Conservation (phyloP, 2,888 invertebrate species). For the Caenorhabditis zanzibari region DNA sequence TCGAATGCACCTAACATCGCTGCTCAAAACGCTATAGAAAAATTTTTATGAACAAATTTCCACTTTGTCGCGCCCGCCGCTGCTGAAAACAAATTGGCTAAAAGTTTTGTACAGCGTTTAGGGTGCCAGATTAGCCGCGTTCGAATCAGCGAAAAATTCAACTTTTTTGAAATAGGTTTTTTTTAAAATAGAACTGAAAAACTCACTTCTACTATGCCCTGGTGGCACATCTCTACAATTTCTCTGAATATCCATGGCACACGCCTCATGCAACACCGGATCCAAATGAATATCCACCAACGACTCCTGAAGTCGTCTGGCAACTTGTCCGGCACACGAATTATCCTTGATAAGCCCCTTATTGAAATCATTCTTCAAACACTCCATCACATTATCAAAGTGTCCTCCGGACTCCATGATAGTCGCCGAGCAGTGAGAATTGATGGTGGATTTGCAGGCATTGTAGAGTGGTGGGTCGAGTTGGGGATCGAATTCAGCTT, state of each 20-base stretch:
- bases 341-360: constrained; percentile 89
- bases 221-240: constrained; percentile 87
- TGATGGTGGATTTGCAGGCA: constrained; percentile 87
- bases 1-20: too few relatives aligned
- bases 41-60: too few relatives aligned
- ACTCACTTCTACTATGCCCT: constrained; percentile 90
- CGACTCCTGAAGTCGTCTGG: constrained; percentile 90
- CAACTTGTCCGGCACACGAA: constrained; percentile 87
- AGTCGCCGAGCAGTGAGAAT: constrained; percentile 73
- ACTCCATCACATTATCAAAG: constrained; percentile 89
- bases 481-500: constrained; percentile 90
- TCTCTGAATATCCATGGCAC: constrained; percentile 88
- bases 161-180: too few relatives aligned
- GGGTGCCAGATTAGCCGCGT: too few relatives aligned
- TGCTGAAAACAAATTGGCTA: too few relatives aligned
- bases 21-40: too few relatives aligned
- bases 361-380: constrained; percentile 90
- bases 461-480: constrained; percentile 91
- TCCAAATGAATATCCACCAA: constrained; percentile 96
- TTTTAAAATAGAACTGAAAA: background rate
- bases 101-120: too few relatives aligned
- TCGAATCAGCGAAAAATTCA: too few relatives aligned
- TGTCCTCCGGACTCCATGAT: constrained; percentile 70
- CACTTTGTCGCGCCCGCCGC: too few relatives aligned
- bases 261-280: constrained; percentile 92